Base-by-base conservation (phyloP, 2,113 vertebrate species). In the Forbesichthys papilliferus region DNA sequence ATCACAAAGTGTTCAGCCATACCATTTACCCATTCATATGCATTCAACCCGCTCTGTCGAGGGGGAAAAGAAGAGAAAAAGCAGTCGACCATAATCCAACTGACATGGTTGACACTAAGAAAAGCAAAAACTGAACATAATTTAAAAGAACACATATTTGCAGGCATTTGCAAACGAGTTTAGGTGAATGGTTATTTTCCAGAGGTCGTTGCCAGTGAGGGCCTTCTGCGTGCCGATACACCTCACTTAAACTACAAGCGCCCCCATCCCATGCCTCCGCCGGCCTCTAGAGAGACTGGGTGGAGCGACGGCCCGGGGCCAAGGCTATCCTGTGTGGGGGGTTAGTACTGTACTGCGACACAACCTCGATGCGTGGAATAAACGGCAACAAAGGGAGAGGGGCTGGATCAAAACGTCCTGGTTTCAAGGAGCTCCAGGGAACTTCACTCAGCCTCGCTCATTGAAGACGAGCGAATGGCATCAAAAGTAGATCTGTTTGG, bases 401-500 rank as follows among this genome's bases (percentile, higher is more conserved):
- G 78, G 80, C 77, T 73, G 74, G 81, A 77, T 75, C 69, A 81
- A 80, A 87, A 71, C 75, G 74, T 85, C 82, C 88, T 81, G 82
- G 78, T 83, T 33, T 51, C 71, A 73, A 78, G 57, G 34, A 77
- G 64, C 75, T 87, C 84, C 81, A 81, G 81, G 78, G 68, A 79
- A 86, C 82, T 81, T 84, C 71, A 84, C 82, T 82, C 81, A 47
- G 5, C 36, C 47, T 46, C 81, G 80, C 67, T 64, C 69, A 13
- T 64, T 68, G 33, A 11, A 76, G 49, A 55, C 61, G 66, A 82
- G 72, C 48, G 66, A 64, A 72, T 11, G 62, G 73, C 82, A 84
- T 96, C 94, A 96, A 92, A 96, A 96, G 86, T 93, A 95, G 87
- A 96, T 94, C 84, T 93, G 94, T 79, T 96, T 96, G 80, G 95